Percentiles rank a stretch among this genome's conserved stretches.
Evolutionary conservation across 1,140 invertebrate genomes (phyloP).

Genomic region (Drosophila dunni): DNA sequence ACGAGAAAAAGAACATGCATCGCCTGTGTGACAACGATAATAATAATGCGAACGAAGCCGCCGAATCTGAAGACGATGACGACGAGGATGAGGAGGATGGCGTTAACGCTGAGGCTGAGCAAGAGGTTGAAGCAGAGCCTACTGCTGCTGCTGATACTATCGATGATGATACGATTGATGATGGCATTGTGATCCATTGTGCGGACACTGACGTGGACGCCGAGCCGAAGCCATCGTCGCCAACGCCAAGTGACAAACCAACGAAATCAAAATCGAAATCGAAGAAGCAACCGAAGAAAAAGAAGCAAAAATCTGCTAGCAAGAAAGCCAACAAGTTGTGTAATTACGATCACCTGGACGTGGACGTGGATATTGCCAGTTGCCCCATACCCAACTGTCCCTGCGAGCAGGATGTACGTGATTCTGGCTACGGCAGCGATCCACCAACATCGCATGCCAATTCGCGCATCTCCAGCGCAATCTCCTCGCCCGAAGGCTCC

Average conservation of each 20-base stretch:
- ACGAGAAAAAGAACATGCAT: slow-evolving; percentile 86
- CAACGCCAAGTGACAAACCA: slow-evolving; percentile 51
- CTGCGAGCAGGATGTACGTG: slow-evolving; percentile 86
- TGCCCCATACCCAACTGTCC: slow-evolving; percentile 76
- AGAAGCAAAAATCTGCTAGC: slow-evolving; percentile 67
- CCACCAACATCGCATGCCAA: slow-evolving; percentile 86
- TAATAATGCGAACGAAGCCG: slow-evolving; percentile 51
- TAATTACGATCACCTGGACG: slow-evolving; percentile 37
- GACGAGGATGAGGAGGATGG: slow-evolving; percentile 45
- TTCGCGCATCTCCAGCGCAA: slow-evolving; percentile 88
- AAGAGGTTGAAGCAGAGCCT: slow-evolving; percentile 10
- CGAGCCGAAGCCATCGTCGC: slow-evolving; percentile 9
- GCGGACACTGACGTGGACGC: slow-evolving; percentile 34
- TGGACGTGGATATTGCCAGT: slow-evolving; percentile 47
- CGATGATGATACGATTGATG: slow-evolving; percentile 63
- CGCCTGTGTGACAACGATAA: slow-evolving; percentile 59
- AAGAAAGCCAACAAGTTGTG: slow-evolving; percentile 41
- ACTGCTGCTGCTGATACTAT: slow-evolving; percentile 43
- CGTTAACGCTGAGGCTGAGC: slow-evolving; percentile 15
- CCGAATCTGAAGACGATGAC: slow-evolving; percentile 56
- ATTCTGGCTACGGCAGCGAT: slow-evolving; percentile 93
- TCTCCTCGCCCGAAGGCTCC: slow-evolving; percentile 91
- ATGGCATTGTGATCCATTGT: slow-evolving; percentile 58
- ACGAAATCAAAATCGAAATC: slow-evolving; percentile 78
- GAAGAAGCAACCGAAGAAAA: slow-evolving; percentile 79